Conservation (phyloP, 2,797 vertebrate genomes). For the Enteromius treurensis region DNA sequence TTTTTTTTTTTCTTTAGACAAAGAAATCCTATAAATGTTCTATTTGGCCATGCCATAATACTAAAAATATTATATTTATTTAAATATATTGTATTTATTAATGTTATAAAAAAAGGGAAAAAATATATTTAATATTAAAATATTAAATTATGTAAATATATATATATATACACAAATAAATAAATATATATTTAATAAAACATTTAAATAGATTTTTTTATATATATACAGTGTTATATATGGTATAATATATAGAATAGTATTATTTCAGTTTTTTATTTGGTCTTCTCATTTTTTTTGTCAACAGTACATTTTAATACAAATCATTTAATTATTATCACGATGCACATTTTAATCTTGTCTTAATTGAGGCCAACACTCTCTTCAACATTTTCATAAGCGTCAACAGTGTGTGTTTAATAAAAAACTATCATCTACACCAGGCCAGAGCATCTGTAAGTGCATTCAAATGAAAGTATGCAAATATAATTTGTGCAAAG, state of each 20-base stretch:
- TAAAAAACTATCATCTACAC: not conserved
- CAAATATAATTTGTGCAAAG: not conserved
- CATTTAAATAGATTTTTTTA: too few species aligned
- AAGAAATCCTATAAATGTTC: not conserved
- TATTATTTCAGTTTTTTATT: too few species aligned
- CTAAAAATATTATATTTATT: not conserved
- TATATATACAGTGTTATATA: too few species aligned
- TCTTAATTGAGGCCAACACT: not conserved
- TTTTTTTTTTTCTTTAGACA: not conserved
- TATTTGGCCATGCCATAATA: not conserved
- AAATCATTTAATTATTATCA: not conserved
- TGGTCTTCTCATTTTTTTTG: too few species aligned
- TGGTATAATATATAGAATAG: too few species aligned
- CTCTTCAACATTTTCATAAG: not conserved
- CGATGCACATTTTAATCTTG: not conserved
- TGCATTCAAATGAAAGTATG: not conserved
- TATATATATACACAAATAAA: too few species aligned
- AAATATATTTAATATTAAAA: too few species aligned
- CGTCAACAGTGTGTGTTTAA: not conserved
- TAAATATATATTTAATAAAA: too few species aligned
- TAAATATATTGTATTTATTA: too few species aligned
- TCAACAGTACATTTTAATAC: too few species aligned
- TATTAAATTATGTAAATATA: too few species aligned
- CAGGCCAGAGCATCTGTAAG: not conserved
- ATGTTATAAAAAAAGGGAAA: too few species aligned